Percentiles rank a stretch among this genome's conserved stretches.
Conservation (phyloP, 2,113 vertebrate species). For the Oreotrochilus melanogaster region DNA sequence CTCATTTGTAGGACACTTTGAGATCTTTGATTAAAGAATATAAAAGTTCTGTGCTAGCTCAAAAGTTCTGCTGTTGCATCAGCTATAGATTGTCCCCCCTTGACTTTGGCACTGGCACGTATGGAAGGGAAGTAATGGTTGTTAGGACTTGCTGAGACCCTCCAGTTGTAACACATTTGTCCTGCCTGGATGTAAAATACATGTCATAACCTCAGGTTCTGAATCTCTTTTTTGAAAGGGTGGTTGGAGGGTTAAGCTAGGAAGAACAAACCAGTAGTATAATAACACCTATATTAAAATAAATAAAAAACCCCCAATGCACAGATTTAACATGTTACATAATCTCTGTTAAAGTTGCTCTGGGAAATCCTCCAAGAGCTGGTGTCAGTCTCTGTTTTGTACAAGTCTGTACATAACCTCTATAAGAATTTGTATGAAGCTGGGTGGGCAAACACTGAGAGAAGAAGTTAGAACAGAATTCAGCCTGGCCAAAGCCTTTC, state of each 20-base stretch:
- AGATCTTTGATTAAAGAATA: not conserved
- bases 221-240: constrained; percentile 5
- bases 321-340: constrained; percentile 55
- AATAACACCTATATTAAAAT: constrained; percentile 49
- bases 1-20: not conserved
- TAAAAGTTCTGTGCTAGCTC: not conserved
- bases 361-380: constrained; percentile 68
- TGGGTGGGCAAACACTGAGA: constrained; percentile 58
- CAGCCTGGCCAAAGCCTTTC: not conserved
- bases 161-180: not conserved
- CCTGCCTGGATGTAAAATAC: not conserved
- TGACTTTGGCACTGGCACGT: not conserved
- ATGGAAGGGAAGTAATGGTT: not conserved
- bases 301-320: not conserved
- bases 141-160: not conserved
- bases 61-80: not conserved
- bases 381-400: constrained; percentile 69
- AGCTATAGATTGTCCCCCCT: not conserved
- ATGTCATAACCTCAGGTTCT: not conserved
- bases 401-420: constrained; percentile 69
- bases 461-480: constrained; percentile 30
- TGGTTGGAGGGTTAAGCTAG: constrained; percentile 39
- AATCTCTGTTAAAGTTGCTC: constrained; percentile 63
- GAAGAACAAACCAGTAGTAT: constrained; percentile 26
- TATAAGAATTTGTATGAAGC: constrained; percentile 46